Conservation (phyloP, 2,113 vertebrate genomes). For the Okapia johnstoni region DNA sequence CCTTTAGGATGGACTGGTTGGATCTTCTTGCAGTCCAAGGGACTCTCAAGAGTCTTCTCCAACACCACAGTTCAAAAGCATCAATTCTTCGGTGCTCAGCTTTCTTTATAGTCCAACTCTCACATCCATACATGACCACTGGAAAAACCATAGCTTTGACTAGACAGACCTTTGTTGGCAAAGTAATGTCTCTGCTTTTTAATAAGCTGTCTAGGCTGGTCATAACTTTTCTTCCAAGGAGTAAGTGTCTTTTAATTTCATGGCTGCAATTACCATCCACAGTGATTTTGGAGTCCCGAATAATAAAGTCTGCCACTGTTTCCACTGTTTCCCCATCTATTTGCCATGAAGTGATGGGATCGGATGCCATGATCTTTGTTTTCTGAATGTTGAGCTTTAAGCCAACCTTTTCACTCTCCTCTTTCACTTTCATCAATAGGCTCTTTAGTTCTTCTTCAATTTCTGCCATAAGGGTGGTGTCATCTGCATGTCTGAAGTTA, state of each 20-base stretch:
- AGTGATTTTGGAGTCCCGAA: not conserved
- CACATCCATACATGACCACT: not conserved
- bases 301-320: not conserved
- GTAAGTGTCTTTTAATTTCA: not conserved
- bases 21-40: not conserved
- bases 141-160: not conserved
- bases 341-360: not conserved
- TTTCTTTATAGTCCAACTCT: not conserved
- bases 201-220: not conserved
- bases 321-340: not conserved
- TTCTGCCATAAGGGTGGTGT: not conserved
- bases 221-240: not conserved
- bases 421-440: not conserved
- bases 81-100: not conserved
- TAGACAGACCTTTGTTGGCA: not conserved
- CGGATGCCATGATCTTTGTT: not conserved
- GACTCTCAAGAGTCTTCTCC: not conserved
- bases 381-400: not conserved
- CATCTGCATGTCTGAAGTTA: not conserved
- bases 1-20: not conserved
- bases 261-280: not conserved
- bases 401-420: not conserved
- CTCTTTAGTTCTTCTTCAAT: not conserved
- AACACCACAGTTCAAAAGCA: not conserved
- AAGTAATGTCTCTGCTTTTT: not conserved